These are phyloP conservation scores for Drosophila macrospina DNA, from an alignment of 2,888 invertebrate genomes.

Conservation along the genomic window DNA sequence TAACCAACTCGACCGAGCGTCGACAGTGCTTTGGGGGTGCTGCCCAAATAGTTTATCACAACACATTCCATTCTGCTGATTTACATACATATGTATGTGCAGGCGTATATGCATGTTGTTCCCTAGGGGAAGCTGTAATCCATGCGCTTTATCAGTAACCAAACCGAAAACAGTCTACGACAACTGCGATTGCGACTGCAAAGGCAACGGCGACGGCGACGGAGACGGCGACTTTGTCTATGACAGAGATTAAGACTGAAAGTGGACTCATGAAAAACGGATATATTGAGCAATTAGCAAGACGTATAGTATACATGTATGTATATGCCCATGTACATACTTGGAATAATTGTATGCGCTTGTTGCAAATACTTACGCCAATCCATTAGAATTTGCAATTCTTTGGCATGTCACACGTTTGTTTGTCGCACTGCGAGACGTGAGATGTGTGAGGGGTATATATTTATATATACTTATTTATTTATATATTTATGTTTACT, in stretches of 20 bases:
- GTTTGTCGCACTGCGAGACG: conserved; percentile 30
- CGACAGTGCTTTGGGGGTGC: conserved; percentile 2
- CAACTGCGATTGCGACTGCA: conserved; percentile 6
- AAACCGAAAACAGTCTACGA: conserved; percentile 1
- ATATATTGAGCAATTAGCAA: conserved; percentile 40
- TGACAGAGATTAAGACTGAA: conserved; percentile 14
- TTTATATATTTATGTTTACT: no score
- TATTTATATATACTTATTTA: no score
- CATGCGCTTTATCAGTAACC: conserved; percentile 38
- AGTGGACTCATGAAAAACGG: conserved; percentile 11
- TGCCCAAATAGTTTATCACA: conserved; percentile 46
- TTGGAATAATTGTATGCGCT: conserved; percentile 13
- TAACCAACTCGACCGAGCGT: conserved; percentile 22
- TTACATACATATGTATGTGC: conserved; percentile 14
- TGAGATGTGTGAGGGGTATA: conserved; percentile 4
- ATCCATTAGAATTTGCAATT: conserved; percentile 45
- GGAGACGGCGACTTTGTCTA: neutral
- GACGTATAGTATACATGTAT: conserved; percentile 20
- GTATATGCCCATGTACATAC: neutral
- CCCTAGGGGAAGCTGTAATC: conserved; percentile 23
- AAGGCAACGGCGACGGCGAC: neutral
- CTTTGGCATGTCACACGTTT: conserved; percentile 66
- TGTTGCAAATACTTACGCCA: conserved; percentile 21
- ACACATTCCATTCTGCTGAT: conserved; percentile 40
- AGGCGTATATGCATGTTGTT: neutral